Conservation (phyloP, 2,888 invertebrate species). For the Cephus runcator region DNA sequence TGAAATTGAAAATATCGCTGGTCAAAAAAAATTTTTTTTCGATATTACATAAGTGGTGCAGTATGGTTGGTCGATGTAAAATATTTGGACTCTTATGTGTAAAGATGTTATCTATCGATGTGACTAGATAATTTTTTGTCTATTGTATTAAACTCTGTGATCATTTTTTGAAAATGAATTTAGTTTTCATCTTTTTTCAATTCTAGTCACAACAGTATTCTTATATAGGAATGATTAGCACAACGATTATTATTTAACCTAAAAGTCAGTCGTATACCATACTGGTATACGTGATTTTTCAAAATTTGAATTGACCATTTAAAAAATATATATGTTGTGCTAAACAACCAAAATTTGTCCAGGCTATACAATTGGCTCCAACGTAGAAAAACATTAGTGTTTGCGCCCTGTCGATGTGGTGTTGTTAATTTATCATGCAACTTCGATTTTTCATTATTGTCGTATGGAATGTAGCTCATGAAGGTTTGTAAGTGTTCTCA, state of each 20-base stretch:
- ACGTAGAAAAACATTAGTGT: constrained; percentile 57
- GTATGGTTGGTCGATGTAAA: neutral
- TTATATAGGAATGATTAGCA: neutral
- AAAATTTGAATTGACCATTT: neutral
- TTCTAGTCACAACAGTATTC: neutral
- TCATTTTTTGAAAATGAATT: neutral
- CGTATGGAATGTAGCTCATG: constrained; percentile 57
- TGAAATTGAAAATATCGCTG: neutral
- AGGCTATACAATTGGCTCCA: constrained; percentile 29
- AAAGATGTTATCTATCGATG: neutral
- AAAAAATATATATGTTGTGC: constrained; percentile 24
- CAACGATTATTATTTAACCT: neutral
- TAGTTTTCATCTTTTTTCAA: neutral
- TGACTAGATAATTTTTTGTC: neutral
- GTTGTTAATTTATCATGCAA: constrained; percentile 45
- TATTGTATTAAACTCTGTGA: neutral
- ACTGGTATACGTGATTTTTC: neutral
- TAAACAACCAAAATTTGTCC: constrained; percentile 27
- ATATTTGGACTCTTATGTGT: neutral
- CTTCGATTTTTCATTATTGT: constrained; percentile 49
- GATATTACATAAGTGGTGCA: neutral
- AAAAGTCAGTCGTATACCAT: neutral
- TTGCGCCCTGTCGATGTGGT: constrained; percentile 60
- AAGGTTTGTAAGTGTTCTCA: constrained; percentile 57
- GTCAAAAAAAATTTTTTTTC: neutral